Percentiles rank a stretch among this genome's conserved stretches.
These are phyloP conservation scores for Aspidiotus destructor DNA, from an alignment of 2,888 invertebrate genomes.

Conservation along the genomic window DNA sequence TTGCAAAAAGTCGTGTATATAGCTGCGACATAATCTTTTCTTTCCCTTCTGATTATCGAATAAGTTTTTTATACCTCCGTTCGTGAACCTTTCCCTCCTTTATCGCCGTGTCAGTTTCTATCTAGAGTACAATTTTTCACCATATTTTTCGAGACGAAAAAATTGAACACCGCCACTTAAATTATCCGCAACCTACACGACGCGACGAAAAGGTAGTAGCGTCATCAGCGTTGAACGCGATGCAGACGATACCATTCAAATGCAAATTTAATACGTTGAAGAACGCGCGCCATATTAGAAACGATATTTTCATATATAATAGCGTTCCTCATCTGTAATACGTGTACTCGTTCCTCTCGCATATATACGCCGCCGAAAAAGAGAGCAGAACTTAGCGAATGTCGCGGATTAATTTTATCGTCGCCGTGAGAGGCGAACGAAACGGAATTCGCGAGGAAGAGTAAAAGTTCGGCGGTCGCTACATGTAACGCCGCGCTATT, in stretches of 20 bases:
- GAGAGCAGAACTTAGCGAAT: not conserved
- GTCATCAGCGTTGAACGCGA: not conserved
- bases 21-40: too few species aligned
- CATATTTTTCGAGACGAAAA: not conserved
- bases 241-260: slow-evolving; percentile 2
- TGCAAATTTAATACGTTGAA: slow-evolving; percentile 1
- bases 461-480: not conserved
- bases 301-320: slow-evolving; percentile 4
- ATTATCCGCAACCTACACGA: not conserved
- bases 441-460: not conserved
- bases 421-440: not conserved
- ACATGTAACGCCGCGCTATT: not conserved
- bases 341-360: not conserved
- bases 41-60: too few species aligned
- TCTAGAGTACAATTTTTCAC: too few species aligned
- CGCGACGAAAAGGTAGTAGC: not conserved
- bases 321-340: not conserved
- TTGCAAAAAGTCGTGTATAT: too few species aligned
- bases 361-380: not conserved
- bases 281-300: not conserved
- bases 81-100: too few species aligned
- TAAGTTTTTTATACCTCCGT: too few species aligned
- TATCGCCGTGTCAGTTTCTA: too few species aligned
- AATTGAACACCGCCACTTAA: not conserved
- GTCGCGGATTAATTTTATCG: slow-evolving; percentile 2